These are phyloP conservation scores for Calypte anna DNA, from an alignment of 2,113 vertebrate species.

Conservation along the genomic window DNA sequence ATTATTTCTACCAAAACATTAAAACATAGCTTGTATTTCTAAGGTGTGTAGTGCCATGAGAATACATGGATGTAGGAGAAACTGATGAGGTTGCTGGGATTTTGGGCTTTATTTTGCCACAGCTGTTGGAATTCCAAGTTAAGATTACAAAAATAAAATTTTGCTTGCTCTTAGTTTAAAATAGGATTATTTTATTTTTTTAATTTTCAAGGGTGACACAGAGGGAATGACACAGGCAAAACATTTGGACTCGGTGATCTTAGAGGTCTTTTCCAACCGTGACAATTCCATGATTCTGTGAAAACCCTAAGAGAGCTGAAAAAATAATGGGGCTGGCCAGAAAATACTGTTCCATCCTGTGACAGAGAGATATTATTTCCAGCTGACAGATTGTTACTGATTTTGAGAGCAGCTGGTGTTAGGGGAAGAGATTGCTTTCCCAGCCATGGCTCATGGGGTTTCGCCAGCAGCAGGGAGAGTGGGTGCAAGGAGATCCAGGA, in stretches of 20 bases:
- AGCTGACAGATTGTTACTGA: slow-evolving; percentile 15
- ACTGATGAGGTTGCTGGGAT: background rate
- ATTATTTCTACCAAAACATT: slow-evolving; percentile 48
- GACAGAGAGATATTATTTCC: background rate
- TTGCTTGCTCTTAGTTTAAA: background rate
- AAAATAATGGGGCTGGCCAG: background rate
- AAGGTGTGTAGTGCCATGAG: background rate
- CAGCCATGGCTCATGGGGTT: slow-evolving; percentile 7
- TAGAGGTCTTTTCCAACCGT: too few relatives aligned
- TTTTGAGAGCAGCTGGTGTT: slow-evolving; percentile 35
- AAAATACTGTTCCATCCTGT: background rate
- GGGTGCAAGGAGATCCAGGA: background rate
- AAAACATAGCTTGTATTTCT: background rate
- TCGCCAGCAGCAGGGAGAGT: background rate
- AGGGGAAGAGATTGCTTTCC: slow-evolving; percentile 28
- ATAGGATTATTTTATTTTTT: background rate
- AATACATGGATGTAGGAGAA: background rate
- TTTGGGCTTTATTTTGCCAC: background rate
- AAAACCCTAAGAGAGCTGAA: background rate
- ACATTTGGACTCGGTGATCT: too few relatives aligned
- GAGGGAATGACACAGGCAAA: background rate
- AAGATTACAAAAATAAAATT: background rate
- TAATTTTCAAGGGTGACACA: background rate
- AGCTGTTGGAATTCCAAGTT: background rate
- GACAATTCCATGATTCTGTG: too few relatives aligned